Evolutionary conservation across 2,113 vertebrate genomes (phyloP).

Genomic region (Atherinomorus stipes): DNA sequence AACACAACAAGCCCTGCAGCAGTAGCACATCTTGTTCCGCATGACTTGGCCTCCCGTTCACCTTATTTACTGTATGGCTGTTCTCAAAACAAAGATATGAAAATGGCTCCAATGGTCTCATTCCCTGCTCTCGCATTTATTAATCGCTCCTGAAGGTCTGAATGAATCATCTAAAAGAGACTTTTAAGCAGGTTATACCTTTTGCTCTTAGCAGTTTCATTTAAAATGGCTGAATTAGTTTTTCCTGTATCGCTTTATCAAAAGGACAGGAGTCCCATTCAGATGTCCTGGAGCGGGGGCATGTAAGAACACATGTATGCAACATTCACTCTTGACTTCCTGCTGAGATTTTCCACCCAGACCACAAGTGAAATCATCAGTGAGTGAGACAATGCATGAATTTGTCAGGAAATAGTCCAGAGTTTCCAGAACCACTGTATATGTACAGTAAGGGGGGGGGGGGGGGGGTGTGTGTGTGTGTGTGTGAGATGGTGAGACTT

Average conservation of each 20-base stretch:
- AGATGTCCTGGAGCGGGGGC: too few relatives aligned
- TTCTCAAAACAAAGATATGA: neutral
- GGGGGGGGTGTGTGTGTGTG: neutral
- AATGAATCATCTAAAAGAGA: neutral
- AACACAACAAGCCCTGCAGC: neutral
- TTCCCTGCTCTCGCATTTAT: neutral
- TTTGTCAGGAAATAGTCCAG: too few relatives aligned
- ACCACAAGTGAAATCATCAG: too few relatives aligned
- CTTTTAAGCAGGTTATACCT: neutral
- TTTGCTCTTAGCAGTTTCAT: neutral
- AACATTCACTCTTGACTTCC: neutral
- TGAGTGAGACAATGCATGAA: too few relatives aligned
- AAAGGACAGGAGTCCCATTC: too few relatives aligned
- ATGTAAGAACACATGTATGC: neutral
- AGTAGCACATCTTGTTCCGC: neutral
- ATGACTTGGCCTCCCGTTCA: neutral
- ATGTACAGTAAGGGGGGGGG: too few relatives aligned
- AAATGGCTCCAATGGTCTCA: neutral
- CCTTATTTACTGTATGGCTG: neutral
- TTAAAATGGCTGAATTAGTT: neutral
- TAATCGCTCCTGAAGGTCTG: neutral
- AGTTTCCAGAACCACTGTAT: too few relatives aligned
- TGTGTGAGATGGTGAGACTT: neutral
- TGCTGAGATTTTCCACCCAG: neutral
- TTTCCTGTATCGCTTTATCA: too few relatives aligned